These are phyloP conservation scores for Limnephilus rhombicus DNA, from an alignment of 2,888 invertebrate genomes.

Conservation along the genomic window DNA sequence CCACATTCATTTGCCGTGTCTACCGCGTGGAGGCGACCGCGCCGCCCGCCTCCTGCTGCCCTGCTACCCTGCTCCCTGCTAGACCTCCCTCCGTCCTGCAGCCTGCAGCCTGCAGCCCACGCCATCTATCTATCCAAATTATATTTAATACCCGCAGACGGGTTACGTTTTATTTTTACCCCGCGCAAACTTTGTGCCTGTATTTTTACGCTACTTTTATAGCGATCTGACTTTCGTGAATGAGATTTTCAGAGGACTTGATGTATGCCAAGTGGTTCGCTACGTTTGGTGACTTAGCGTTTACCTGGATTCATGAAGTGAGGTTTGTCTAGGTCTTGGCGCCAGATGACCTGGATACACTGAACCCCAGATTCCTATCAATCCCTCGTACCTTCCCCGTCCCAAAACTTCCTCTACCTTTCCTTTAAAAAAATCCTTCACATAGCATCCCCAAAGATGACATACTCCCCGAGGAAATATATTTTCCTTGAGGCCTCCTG, in stretches of 20 bases:
- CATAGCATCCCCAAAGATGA: too few relatives aligned
- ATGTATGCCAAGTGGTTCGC: neutral
- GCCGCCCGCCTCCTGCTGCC: neutral
- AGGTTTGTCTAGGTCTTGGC: too few relatives aligned
- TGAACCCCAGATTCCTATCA: too few relatives aligned
- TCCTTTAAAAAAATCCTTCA: too few relatives aligned
- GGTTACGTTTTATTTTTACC: constrained; percentile 62
- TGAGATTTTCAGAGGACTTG: neutral
- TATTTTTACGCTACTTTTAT: constrained; percentile 59
- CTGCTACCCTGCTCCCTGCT: neutral
- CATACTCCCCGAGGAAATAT: too few relatives aligned
- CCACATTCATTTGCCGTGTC: constrained; percentile 66
- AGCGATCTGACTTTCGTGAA: neutral
- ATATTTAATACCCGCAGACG: constrained; percentile 65
- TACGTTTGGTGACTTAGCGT: too few relatives aligned
- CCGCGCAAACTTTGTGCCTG: constrained; percentile 49
- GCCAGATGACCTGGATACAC: too few relatives aligned
- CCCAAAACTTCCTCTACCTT: too few relatives aligned
- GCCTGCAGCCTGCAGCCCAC: neutral
- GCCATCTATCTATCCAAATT: constrained; percentile 63
- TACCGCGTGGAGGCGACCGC: constrained; percentile 52
- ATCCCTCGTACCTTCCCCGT: too few relatives aligned
- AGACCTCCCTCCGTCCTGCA: constrained; percentile 28
- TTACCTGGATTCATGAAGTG: too few relatives aligned
- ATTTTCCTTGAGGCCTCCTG: too few relatives aligned